Conservation (phyloP, 1,140 invertebrate genomes). For the Dreissena polymorpha region DNA sequence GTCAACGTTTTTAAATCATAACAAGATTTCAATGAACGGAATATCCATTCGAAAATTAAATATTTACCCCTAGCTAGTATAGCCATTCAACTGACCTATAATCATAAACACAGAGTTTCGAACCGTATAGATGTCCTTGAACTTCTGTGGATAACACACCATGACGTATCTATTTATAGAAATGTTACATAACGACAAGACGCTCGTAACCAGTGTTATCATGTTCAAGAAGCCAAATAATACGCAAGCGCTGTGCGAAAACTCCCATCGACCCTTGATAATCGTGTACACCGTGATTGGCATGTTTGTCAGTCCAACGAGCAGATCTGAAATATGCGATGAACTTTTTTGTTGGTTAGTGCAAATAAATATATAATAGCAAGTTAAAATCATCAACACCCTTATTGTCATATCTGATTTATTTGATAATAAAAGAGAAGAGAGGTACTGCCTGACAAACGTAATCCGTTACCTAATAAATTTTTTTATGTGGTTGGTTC, state of each 20-base stretch:
- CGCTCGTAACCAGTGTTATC: conserved; percentile 58
- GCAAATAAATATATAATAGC: too few species aligned
- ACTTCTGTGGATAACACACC: conserved; percentile 45
- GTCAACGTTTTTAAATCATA: too few species aligned
- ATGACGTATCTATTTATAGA: conserved; percentile 58
- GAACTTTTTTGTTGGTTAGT: too few species aligned
- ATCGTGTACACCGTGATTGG: conserved; percentile 55
- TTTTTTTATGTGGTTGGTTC: too few species aligned
- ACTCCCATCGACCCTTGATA: conserved; percentile 43
- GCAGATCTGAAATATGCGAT: conserved; percentile 44
- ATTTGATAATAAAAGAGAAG: too few species aligned
- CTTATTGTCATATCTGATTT: too few species aligned
- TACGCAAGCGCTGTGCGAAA: conserved; percentile 34
- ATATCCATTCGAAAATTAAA: neutral
- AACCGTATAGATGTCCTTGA: conserved; percentile 48
- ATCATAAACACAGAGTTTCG: conserved; percentile 45
- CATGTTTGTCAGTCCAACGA: conserved; percentile 58
- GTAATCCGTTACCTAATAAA: too few species aligned
- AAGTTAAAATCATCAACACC: too few species aligned
- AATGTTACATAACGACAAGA: conserved; percentile 58
- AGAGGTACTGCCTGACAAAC: too few species aligned
- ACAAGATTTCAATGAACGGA: neutral
- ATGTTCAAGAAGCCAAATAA: conserved; percentile 57
- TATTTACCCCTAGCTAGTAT: neutral
- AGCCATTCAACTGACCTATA: conserved; percentile 38